Base-by-base conservation (phyloP, 2,113 vertebrate genomes). In the Leucoraja erinaceus region DNA sequence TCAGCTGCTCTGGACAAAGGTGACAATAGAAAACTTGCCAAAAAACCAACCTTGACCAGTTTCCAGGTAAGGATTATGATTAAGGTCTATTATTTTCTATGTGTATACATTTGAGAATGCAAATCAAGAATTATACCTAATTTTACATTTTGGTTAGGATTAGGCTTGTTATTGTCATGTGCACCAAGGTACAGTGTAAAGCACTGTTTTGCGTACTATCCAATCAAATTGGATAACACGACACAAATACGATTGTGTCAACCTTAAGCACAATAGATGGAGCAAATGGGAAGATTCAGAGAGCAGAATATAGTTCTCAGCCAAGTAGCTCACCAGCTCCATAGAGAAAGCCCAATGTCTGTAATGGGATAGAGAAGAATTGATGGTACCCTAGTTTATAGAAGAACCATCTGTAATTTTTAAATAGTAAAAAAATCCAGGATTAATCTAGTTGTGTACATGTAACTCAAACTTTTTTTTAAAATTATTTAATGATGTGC, bases 1-100 rank as follows among this genome's bases (percentile, higher is more conserved):
- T 91, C 90, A 99, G 98, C 97, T 95, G 98, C 98, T 94, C 97
- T 99, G 97, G 98, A 99, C 96, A 98, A 97, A 94, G 98, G 98
- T 93, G 98, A 98, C 97, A 96, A 96, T 94, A 96, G 97, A 95
- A 97, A 96, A 95, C 98, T 98, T 94, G 95, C 96, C 93, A 98
- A 98, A 96, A 99, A 98, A 94, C 98, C 97, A 90, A 94, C 98
- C 93, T 98, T 99, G 95, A 97, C 95, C 93, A 99, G 98, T 95
- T 98, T 98, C 93, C 97, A 98, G 98, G 98, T 99, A 97, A 96
- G 94, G 83, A 47, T 93, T 25, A 63, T 59, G 47, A 25, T 63
- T 83, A n/a, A 74, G 93, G 31, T 93, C 22, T 93, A 14, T 68
- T 90, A 70, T 33, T 78, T 78, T 78, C 28, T 28, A 22, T 72